Base-by-base conservation (phyloP, 2,888 invertebrate species). In the Ectemnius continuus region DNA sequence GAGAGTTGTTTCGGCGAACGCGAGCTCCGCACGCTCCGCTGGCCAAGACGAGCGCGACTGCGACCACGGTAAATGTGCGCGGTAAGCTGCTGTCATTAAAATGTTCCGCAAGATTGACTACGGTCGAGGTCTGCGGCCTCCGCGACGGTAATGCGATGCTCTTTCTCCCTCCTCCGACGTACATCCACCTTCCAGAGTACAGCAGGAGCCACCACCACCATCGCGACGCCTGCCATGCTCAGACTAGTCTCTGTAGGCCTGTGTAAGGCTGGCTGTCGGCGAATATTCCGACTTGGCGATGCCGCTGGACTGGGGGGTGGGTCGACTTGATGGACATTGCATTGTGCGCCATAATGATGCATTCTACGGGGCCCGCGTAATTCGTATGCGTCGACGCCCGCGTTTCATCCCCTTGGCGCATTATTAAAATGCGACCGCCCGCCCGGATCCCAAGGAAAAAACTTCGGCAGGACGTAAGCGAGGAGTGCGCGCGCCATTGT, bases 81-180 rank as follows among this genome's bases (percentile, higher is more conserved):
- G 84, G 87, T 87, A 89, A 89, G 87, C 87, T 89, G 88, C 88
- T 89, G 89, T 89, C 90, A 90, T 90, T 90, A 90, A 90, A 90
- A 90, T 88, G 88, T 90, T 90, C 89, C 89, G 87, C 88, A 87
- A 89, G 90, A 90, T 90, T 89, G 90, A 89, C 86, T 87, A 81
- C 84, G 83, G 83, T 76, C 83, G 79, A 84, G 82, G 80, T 87
- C 84, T 82, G 84, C 73, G 83, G 82, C 75, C 78, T 63, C 70
- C 76, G 76, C 71, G 82, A 84, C 80, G 81, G 82, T 84, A 88
- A 86, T 86, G 85, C 79, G 78, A 74, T 75, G 80, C 79, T 84
- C 63, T 64, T 47, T 78, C 46, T 47, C 61, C 47, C 56, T 20
- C 62, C 57, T 28, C n/a, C 18, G 14, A 1, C n/a, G 52, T 52